phyloP scores from a whole-genome alignment of 2,113 vertebrate genomes.

The Microcebus griseorufus region DNA sequence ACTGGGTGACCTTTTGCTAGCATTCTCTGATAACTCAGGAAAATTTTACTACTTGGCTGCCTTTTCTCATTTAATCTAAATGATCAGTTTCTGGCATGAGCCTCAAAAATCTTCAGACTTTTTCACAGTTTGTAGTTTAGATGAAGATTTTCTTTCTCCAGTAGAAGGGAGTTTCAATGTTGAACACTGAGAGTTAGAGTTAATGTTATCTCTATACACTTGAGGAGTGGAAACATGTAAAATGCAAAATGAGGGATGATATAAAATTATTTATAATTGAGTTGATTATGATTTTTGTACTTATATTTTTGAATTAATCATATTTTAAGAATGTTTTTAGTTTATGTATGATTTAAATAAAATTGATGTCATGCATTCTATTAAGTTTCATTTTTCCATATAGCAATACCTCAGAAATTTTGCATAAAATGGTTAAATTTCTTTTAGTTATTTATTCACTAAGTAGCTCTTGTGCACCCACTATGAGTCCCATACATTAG shows the following conservation, averaged over 20 bases:
- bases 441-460: neutral
- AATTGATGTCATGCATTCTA: neutral
- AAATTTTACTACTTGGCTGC: slow-evolving; percentile 69
- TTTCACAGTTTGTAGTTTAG: slow-evolving; percentile 37
- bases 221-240: neutral
- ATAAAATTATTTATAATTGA: neutral
- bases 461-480: neutral
- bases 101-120: slow-evolving; percentile 51
- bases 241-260: neutral
- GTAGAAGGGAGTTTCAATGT: neutral
- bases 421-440: neutral
- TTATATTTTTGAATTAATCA: neutral
- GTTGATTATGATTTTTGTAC: neutral
- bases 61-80: slow-evolving; percentile 68
- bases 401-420: neutral
- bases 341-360: slow-evolving; percentile 7
- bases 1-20: slow-evolving; percentile 68
- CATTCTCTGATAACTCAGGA: slow-evolving; percentile 64
- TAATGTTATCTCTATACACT: neutral
- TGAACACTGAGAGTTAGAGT: neutral
- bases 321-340: neutral
- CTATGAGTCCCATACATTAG: neutral
- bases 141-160: neutral
- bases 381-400: neutral
- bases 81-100: slow-evolving; percentile 1